These are phyloP conservation scores for Erythrocebus patas DNA, from an alignment of 2,113 vertebrate species.

Conservation along the genomic window DNA sequence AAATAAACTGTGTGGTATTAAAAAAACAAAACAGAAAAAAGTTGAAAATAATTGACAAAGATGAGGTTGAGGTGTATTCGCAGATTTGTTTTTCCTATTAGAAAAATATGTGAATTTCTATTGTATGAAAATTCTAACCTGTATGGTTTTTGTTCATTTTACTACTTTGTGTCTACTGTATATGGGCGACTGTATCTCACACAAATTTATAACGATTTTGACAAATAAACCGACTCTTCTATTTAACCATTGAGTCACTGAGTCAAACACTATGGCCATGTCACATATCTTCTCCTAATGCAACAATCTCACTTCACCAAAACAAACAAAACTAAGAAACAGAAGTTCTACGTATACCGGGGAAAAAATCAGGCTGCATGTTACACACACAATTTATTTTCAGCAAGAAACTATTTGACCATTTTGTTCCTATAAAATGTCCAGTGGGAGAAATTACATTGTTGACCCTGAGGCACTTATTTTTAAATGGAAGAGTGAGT, in stretches of 20 bases:
- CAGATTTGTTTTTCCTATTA: background rate
- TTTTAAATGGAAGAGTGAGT: slow-evolving; percentile 54
- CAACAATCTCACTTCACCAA: background rate
- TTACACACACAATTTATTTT: slow-evolving; percentile 34
- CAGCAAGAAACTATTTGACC: background rate
- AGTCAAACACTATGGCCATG: background rate
- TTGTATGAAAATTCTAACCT: background rate
- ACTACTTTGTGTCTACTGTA: background rate
- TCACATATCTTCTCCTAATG: background rate
- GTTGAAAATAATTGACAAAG: background rate
- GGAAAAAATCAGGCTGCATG: background rate
- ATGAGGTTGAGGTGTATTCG: background rate
- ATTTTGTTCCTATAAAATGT: slow-evolving; percentile 51
- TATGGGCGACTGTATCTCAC: rapidly evolving
- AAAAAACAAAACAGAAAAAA: background rate
- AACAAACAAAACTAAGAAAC: background rate
- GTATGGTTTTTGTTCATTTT: background rate
- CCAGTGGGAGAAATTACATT: slow-evolving; percentile 53
- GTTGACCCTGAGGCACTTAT: slow-evolving; percentile 35
- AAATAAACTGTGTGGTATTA: background rate
- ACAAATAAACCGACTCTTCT: background rate
- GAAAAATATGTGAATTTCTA: background rate
- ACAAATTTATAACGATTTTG: background rate
- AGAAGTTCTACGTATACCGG: background rate
- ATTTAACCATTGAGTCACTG: background rate